Conservation (phyloP, 1,140 invertebrate species). For the Hyposmocoma kahamanoa region DNA sequence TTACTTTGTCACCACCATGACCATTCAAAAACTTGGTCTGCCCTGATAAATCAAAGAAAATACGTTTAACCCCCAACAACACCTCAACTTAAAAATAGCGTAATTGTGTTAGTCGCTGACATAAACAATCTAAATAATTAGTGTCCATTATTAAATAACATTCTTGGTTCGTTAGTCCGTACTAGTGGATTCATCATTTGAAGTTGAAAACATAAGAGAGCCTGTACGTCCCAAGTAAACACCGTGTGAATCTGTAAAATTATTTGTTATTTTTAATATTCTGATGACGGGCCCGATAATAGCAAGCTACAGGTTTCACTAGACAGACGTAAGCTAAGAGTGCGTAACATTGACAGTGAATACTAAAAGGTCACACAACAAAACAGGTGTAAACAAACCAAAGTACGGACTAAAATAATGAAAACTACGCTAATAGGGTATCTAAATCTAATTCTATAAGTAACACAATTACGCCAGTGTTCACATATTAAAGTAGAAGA, state of each 20-base stretch:
- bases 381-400: background rate
- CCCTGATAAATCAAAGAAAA: conserved; percentile 54
- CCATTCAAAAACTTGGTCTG: conserved; percentile 36
- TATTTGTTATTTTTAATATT: conserved; percentile 7
- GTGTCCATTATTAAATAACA: conserved; percentile 13
- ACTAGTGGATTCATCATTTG: conserved; percentile 42
- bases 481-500: conserved; percentile 16
- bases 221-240: conserved; percentile 44
- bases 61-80: conserved; percentile 29
- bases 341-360: background rate
- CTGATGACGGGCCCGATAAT: too few species aligned
- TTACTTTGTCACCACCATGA: conserved; percentile 18
- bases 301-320: background rate
- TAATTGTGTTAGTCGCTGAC: conserved; percentile 44
- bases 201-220: conserved; percentile 37
- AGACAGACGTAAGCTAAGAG: background rate
- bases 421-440: conserved; percentile 27
- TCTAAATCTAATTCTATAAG: conserved; percentile 31
- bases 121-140: conserved; percentile 21
- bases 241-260: conserved; percentile 54
- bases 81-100: conserved; percentile 40
- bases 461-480: conserved; percentile 64
- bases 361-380: background rate
- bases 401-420: background rate
- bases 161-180: conserved; percentile 14